Conservation (phyloP, 2,888 invertebrate species). For the Ochropacha duplaris region DNA sequence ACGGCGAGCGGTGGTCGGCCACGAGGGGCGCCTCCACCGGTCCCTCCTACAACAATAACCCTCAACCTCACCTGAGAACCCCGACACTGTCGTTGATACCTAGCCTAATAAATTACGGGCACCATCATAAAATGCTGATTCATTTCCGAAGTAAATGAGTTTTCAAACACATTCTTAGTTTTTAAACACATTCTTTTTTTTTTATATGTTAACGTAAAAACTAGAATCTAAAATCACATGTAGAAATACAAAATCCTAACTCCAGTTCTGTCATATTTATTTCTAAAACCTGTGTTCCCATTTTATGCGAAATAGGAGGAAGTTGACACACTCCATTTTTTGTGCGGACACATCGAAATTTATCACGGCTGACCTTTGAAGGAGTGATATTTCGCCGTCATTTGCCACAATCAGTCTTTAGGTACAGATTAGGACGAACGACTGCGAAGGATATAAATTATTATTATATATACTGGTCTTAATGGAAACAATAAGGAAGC, state of each 20-base stretch:
- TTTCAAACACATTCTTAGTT: not conserved
- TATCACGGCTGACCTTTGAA: conserved; percentile 9
- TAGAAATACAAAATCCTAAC: conserved; percentile 8
- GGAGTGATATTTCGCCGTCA: not conserved
- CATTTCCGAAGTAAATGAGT: not conserved
- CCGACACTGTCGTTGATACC: conserved; percentile 21
- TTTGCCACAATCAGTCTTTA: not conserved
- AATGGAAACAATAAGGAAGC: conserved; percentile 28
- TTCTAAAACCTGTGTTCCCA: not conserved
- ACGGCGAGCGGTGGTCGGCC: conserved; percentile 92
- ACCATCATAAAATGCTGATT: not conserved
- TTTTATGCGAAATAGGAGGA: not conserved
- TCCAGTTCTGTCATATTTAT: conserved; percentile 3
- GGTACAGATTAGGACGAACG: not conserved
- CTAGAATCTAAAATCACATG: not conserved
- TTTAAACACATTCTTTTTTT: not conserved
- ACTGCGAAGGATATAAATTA: not conserved
- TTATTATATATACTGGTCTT: too few relatives aligned
- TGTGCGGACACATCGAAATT: conserved; percentile 4
- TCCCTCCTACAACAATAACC: conserved; percentile 83
- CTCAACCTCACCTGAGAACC: conserved; percentile 71
- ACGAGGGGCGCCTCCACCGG: conserved; percentile 82
- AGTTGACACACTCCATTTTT: not conserved
- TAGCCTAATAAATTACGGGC: not conserved
- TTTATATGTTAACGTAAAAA: not conserved